phyloP scores from a whole-genome alignment of 2,888 invertebrate genomes.

The Keiferia lycopersicella region DNA sequence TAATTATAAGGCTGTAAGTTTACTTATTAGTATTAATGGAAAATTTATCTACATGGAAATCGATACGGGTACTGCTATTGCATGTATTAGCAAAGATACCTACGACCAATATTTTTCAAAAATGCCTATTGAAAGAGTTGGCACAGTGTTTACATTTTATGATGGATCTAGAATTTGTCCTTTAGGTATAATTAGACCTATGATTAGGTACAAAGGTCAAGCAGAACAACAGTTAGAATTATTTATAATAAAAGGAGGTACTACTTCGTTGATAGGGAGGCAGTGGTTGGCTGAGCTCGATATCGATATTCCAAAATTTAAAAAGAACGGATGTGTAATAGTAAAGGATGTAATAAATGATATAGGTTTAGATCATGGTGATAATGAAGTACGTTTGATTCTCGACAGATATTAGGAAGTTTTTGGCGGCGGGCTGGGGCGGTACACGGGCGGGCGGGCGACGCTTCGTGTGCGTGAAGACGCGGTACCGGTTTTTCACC shows the following conservation, averaged over 20 bases:
- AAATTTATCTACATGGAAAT: slow-evolving; percentile 30
- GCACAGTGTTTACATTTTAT: slow-evolving; percentile 25
- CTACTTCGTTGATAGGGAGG: slow-evolving; percentile 28
- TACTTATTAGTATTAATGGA: slow-evolving; percentile 27
- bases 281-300: slow-evolving; percentile 30
- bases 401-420: slow-evolving; percentile 25
- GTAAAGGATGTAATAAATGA: not conserved
- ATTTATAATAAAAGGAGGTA: slow-evolving; percentile 27
- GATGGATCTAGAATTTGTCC: slow-evolving; percentile 24
- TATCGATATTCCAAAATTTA: slow-evolving; percentile 21
- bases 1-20: slow-evolving; percentile 30
- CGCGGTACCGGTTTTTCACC: slow-evolving; percentile 28
- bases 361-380: not conserved
- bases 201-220: slow-evolving; percentile 13
- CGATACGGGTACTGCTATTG: slow-evolving; percentile 31
- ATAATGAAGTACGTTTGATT: not conserved
- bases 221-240: slow-evolving; percentile 25
- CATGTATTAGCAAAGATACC: slow-evolving; percentile 23
- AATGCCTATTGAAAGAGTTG: slow-evolving; percentile 27
- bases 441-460: slow-evolving; percentile 26
- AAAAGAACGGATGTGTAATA: not conserved
- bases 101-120: slow-evolving; percentile 27
- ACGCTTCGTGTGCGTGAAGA: slow-evolving; percentile 29
- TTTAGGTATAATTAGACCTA: slow-evolving; percentile 11
- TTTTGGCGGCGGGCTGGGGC: slow-evolving; percentile 21